A percentile compares a stretch with the other conserved stretches of the same genome.
Evolutionary conservation across 2,888 invertebrate genomes (phyloP).

Genomic region (Pollenia amentaria): DNA sequence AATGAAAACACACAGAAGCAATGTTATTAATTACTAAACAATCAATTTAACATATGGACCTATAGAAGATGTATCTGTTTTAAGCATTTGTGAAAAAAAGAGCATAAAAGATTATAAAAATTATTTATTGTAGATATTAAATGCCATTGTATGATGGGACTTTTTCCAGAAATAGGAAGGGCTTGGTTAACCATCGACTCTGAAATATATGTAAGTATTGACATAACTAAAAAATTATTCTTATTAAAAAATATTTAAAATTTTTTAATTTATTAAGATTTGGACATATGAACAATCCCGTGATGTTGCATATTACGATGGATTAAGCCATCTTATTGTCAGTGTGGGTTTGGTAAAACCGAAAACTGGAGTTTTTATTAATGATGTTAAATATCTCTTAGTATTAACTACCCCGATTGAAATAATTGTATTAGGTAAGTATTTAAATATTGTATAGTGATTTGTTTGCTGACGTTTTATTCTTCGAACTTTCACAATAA

Average conservation of each 20-base stretch:
- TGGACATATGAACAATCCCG: slow-evolving; percentile 98
- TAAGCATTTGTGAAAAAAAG: no score
- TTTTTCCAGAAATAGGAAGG: slow-evolving; percentile 97
- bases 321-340: slow-evolving; percentile 96
- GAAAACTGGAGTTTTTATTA: slow-evolving; percentile 94
- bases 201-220: slow-evolving; percentile 92
- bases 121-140: slow-evolving; percentile 90
- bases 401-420: slow-evolving; percentile 97
- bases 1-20: no score
- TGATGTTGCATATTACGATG: slow-evolving; percentile 98
- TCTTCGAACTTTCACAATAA: no score
- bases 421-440: slow-evolving; percentile 87
- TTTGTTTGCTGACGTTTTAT: no score
- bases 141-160: slow-evolving; percentile 98
- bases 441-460: background rate
- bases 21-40: no score
- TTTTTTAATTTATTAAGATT: slow-evolving; percentile 77
- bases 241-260: background rate
- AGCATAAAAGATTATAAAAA: background rate
- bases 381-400: slow-evolving; percentile 95
- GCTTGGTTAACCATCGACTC: slow-evolving; percentile 99
- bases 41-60: no score
- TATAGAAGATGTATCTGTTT: no score
- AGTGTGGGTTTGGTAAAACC: slow-evolving; percentile 96
- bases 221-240: no score